Evolutionary conservation across 2,888 invertebrate genomes (phyloP), one percentile per base, ranked within the genome.

Genomic region (Clitarchus hookeri): DNA sequence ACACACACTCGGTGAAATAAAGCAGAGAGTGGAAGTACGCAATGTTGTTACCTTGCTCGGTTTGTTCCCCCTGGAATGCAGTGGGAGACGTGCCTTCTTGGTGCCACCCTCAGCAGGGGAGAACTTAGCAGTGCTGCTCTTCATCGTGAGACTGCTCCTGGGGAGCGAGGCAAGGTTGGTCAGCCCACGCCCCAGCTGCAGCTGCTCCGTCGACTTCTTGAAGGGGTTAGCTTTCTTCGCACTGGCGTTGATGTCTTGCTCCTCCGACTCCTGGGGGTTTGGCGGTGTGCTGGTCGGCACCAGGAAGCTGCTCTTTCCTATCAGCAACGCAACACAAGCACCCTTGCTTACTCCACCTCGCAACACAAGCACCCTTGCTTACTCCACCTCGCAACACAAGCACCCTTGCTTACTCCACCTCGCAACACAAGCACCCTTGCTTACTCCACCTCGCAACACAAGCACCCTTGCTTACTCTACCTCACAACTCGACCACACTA

Each of bases 201-300:
- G 82, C 0, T 89, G 89, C 9, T 91, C 91, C 44, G 91, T 90
- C 79, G 92, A 92, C 86, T 93, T 93, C 88, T 92, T 94, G 85
- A 94, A 93, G 0, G 94, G 93, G 88, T 93, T 93, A 44, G 93
- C 84, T 23, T 48, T 77, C 53, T 83, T 87, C 85, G 36, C 85
- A 85, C 84, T 87, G 48, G 54, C 36, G 4, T 65, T 26, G 36
- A 85, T 9, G 13, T 16, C 36, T 16, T 85, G 82, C 79, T 85
- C 84, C n/a, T 8, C 12, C 8, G n/a, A 9, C 65, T 19, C 23
- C 23, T 0, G 91, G 90, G 88, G 91, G 91, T 84, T 91, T 4
- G 1, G 65, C 8, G 6, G 0, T 8, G 2, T 19, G 11, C 65
- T 65, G 65, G 23, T n/a, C 2, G 65, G 13, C 65, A 65, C 8